Percentiles rank a stretch among this genome's conserved stretches.
These are phyloP conservation scores for Hestina assimilis DNA, from an alignment of 1,140 invertebrate species.

Conservation along the genomic window DNA sequence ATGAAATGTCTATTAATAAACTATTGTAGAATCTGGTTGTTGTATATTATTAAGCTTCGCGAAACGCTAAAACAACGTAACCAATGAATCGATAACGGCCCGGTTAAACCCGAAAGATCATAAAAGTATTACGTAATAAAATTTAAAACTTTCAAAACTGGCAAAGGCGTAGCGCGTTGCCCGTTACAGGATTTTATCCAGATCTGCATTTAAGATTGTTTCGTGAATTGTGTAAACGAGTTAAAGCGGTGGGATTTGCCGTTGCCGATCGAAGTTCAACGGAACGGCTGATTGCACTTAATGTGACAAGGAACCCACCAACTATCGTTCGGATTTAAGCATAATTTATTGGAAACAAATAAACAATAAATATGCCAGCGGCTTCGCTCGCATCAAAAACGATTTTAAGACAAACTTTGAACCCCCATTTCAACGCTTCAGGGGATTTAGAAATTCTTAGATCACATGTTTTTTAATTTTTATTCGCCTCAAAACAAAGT, in stretches of 20 bases:
- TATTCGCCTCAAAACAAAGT: no score
- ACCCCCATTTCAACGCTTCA: no score
- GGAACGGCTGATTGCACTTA: slow-evolving; percentile 18
- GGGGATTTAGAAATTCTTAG: no score
- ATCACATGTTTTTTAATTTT: no score
- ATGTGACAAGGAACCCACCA: slow-evolving; percentile 12
- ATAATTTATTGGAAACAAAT: slow-evolving; percentile 8
- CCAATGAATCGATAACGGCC: background rate
- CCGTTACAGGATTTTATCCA: slow-evolving; percentile 35
- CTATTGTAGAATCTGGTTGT: no score
- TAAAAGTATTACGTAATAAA: background rate
- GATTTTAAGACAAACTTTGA: no score
- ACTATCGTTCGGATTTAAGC: slow-evolving; percentile 5
- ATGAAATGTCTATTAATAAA: no score
- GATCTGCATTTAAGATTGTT: slow-evolving; percentile 45
- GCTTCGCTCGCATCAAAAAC: no score
- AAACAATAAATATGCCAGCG: no score
- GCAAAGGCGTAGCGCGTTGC: background rate
- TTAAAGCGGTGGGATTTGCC: slow-evolving; percentile 11
- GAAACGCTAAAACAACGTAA: no score
- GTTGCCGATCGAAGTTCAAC: slow-evolving; percentile 11
- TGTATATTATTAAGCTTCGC: no score
- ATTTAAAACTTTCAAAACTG: background rate
- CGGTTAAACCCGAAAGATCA: no score
- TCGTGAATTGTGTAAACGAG: slow-evolving; percentile 37